These are phyloP conservation scores for Pocillopora damicornis DNA, from an alignment of 64 coral and sea anemone genomes.

Conservation along the genomic window DNA sequence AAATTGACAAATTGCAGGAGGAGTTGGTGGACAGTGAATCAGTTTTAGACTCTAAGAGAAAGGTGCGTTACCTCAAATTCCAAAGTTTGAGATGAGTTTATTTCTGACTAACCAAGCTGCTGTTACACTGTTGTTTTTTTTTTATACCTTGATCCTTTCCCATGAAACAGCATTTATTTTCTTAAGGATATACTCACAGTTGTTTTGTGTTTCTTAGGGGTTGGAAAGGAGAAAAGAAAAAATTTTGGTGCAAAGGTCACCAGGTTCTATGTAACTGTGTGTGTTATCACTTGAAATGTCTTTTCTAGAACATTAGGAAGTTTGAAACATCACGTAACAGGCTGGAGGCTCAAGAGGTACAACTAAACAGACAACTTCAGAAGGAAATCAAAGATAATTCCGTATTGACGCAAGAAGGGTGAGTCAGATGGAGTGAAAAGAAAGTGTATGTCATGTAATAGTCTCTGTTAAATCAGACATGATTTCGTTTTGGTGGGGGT, in stretches of 20 bases:
- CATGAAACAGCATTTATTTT: no score
- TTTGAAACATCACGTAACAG: slow-evolving; percentile 84
- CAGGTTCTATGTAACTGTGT: no score
- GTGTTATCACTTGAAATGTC: not conserved
- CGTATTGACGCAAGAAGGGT: slow-evolving; percentile 92
- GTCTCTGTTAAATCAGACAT: not conserved
- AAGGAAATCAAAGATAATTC: slow-evolving; percentile 94
- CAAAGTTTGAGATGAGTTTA: not conserved
- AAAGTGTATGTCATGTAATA: not conserved
- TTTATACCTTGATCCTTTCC: no score
- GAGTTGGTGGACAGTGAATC: slow-evolving; percentile 98
- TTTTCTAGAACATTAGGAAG: slow-evolving; percentile 62
- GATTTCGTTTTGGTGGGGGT: not conserved
- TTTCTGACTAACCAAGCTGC: no score
- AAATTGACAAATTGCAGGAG: slow-evolving; percentile 93
- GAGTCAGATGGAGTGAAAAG: slow-evolving; percentile 13
- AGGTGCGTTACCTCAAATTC: slow-evolving; percentile 24
- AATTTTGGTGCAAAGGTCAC: no score
- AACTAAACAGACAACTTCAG: slow-evolving; percentile 81
- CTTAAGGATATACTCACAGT: no score
- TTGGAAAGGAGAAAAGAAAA: no score
- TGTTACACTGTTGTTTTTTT: no score
- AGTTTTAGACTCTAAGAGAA: slow-evolving; percentile 76
- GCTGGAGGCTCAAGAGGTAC: slow-evolving; percentile 88
- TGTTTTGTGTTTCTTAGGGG: no score